These are phyloP conservation scores for Littorina saxatilis DNA, from an alignment of 1,140 invertebrate species.

Conservation along the genomic window DNA sequence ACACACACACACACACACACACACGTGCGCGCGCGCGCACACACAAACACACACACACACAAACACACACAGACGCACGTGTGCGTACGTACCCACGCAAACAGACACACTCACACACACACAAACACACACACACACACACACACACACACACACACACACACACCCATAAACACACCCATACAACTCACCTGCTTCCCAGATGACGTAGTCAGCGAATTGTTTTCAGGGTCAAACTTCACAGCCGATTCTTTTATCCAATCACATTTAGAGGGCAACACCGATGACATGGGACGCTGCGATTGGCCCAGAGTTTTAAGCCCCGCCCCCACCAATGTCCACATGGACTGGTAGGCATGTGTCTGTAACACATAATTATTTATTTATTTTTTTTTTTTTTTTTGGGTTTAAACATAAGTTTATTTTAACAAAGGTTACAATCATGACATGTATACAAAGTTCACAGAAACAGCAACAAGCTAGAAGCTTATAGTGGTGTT, in stretches of 20 bases:
- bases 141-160: constrained; percentile 14
- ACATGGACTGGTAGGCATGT: constrained; percentile 98
- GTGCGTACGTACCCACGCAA: neutral
- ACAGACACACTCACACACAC: constrained; percentile 4
- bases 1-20: constrained; percentile 16
- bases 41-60: constrained; percentile 33
- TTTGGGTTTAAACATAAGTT: too few relatives aligned
- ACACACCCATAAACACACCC: neutral
- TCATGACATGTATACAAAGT: too few relatives aligned
- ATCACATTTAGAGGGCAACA: constrained; percentile 85
- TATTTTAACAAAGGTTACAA: too few relatives aligned
- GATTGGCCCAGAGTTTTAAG: constrained; percentile 84
- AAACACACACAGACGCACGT: constrained; percentile 15
- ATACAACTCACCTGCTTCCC: constrained; percentile 79
- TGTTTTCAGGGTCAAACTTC: constrained; percentile 85
- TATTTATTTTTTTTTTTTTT: too few relatives aligned
- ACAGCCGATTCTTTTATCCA: constrained; percentile 88
- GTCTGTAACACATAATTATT: constrained; percentile 79
- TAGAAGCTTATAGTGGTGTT: too few relatives aligned
- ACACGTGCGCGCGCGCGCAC: constrained; percentile 2
- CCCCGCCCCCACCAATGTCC: constrained; percentile 94
- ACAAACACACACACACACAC: constrained; percentile 19
- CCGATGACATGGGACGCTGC: constrained; percentile 80
- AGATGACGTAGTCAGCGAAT: constrained; percentile 81
- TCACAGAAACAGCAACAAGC: too few relatives aligned